A percentile compares a stretch with the other conserved stretches of the same genome.
These are phyloP conservation scores for Operophtera brumata DNA, from an alignment of 2,888 invertebrate genomes.

Conservation along the genomic window DNA sequence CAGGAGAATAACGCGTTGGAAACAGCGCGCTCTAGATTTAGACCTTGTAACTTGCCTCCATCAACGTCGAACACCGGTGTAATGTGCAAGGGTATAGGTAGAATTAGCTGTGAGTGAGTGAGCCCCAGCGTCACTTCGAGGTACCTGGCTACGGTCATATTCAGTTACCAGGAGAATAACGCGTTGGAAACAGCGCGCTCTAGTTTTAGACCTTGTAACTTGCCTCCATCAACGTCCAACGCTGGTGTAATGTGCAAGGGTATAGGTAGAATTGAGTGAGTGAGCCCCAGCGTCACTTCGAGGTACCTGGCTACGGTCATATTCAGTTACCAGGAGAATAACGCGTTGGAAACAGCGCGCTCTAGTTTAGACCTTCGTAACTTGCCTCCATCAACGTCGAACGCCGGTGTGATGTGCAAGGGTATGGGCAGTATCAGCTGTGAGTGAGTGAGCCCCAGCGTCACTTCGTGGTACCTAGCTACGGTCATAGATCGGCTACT, in stretches of 20 bases:
- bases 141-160: constrained; percentile 90
- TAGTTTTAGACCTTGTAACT: constrained; percentile 28
- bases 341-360: too few relatives aligned
- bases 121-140: constrained; percentile 96
- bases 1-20: too few relatives aligned
- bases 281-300: constrained; percentile 93
- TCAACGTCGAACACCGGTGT: constrained; percentile 98
- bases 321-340: not conserved
- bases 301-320: constrained; percentile 93
- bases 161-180: too few relatives aligned
- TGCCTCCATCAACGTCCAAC: constrained; percentile 94
- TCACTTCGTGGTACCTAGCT: constrained; percentile 95
- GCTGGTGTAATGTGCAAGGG: constrained; percentile 97
- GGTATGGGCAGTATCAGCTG: constrained; percentile 97
- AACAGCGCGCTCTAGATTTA: too few relatives aligned
- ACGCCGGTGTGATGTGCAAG: constrained; percentile 96
- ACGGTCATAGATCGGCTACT: constrained; percentile 86
- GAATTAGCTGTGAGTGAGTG: constrained; percentile 91
- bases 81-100: constrained; percentile 96
- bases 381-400: constrained; percentile 91
- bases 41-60: constrained; percentile 80
- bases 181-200: too few relatives aligned
- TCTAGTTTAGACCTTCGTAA: not conserved
- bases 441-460: constrained; percentile 92
- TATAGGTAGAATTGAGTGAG: constrained; percentile 94